Conservation (phyloP, 1,140 invertebrate species). For the Caenorhabditis brenneri region DNA sequence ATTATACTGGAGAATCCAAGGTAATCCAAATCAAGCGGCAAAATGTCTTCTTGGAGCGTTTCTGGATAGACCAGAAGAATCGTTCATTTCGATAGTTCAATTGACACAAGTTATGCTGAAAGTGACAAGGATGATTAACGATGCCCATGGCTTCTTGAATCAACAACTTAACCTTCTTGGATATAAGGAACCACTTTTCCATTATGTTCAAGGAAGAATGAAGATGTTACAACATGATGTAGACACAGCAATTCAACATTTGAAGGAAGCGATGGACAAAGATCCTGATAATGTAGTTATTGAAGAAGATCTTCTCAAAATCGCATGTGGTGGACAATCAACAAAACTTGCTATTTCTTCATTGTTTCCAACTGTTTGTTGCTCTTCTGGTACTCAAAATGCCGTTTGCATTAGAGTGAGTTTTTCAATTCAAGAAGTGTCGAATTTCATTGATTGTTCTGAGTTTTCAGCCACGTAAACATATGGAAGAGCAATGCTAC, state of each 20-base stretch:
- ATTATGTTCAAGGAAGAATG: constrained; percentile 40
- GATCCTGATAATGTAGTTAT: constrained; percentile 29
- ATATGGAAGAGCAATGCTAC: constrained; percentile 42
- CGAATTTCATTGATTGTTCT: background rate
- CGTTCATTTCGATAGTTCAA: constrained; percentile 11
- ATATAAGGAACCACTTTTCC: constrained; percentile 6
- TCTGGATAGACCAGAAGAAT: constrained; percentile 8
- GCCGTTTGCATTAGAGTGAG: constrained; percentile 50
- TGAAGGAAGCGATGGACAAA: constrained; percentile 51
- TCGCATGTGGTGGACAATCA: constrained; percentile 51
- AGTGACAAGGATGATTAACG: constrained; percentile 8
- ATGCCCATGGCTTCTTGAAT: background rate
- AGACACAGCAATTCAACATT: constrained; percentile 31
- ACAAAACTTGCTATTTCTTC: constrained; percentile 36
- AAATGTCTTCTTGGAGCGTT: constrained; percentile 76
- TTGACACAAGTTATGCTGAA: constrained; percentile 23
- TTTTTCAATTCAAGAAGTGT: background rate
- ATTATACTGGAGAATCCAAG: constrained; percentile 78
- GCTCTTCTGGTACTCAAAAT: constrained; percentile 30
- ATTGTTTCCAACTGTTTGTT: constrained; percentile 48
- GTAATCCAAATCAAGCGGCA: constrained; percentile 76
- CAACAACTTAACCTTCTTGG: constrained; percentile 9
- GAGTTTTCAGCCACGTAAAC: background rate
- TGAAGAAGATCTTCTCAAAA: constrained; percentile 45
- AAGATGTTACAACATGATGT: constrained; percentile 30